Base-by-base conservation (phyloP, 2,113 vertebrate genomes). In the Psettodes erumei region DNA sequence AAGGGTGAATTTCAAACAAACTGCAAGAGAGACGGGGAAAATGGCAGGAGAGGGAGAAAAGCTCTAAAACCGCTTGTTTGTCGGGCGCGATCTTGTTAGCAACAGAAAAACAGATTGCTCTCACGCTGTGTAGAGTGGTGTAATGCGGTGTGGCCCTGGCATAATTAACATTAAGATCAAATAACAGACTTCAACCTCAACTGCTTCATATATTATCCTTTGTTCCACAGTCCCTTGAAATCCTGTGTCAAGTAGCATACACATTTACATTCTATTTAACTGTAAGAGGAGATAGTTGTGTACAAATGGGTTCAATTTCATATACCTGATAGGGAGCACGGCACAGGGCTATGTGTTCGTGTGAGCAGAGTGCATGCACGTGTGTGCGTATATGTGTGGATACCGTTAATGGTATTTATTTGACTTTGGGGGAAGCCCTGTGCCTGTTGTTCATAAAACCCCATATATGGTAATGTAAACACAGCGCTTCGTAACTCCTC, bases 401-500 rank as follows among this genome's bases (percentile, higher is more conserved):
- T 35, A 27, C 58, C 19, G 6, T 86, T 86, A 77, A 84, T 70
- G 56, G 32, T 79, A 80, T 86, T 87, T 86, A 64, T 89, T 84
- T 89, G 71, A 75, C 84, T 84, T 77, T 81, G 82, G 82, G 86
- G 92, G 88, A 92, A 92, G 89, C 89, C 90, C 91, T 93, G 58
- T 59, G 76, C 81, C 79, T 82, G 87, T 88, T 83, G 82, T 88
- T 92, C 89, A 80, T 70, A 83, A 82, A 90, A 81, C 47, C 83
- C 92, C 93, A 86, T 94, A 91, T 94, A 93, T 93, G 93, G 93
- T 79, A 89, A 86, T 91, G 93, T 94, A 92, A 93, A 93, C 91
- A 93, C 80, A 75, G 69, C 30, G 77, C 80, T 92, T 86, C 66
- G 86, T 83, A 85, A 89, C 75, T 84, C 82, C 85, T 78, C 89